Base-by-base conservation (phyloP, 2,113 vertebrate genomes). In the Abramis brama region DNA sequence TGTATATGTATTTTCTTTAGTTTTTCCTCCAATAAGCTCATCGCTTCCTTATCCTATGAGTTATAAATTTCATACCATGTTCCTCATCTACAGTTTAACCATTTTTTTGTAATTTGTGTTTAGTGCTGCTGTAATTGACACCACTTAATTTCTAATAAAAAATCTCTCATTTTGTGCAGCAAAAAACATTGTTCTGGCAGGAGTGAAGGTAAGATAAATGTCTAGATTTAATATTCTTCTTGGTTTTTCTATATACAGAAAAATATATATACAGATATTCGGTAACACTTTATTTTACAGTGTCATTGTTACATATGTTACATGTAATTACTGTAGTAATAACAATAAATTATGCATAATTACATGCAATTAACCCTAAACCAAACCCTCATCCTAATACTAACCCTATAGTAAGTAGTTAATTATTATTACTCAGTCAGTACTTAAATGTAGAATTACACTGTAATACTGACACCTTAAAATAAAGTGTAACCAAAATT, bases 121-220 rank as follows among this genome's bases (percentile, higher is more conserved):
- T 36, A 10, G 33, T 23, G 68, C 17, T 23, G 68, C 17, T 39
- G 33, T 70, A 2, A 39, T 71, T 71, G 19, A 4, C 19, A 23
- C 4, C 10, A 43, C 36, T 11, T 10, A n/a, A 73, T 2, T 73
- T 3, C 55, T 86, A 75, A 86, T 52, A 0, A 52, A 79, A 75
- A 21, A 45, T 25, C 12, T 75, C 6, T 50, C 6, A 89, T 86
- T 6, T 90, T 91, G 93, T 57, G 83, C 92, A 99, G 98, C 98
- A 84, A 99, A 99, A 94, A 99, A 99, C 89, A 97, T 99, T 86
- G 96, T 97, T 88, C 95, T 99, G 89, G 98, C 98, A 15, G 98
- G 98, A 62, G 95, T 99, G 82, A 99, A 99, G 96, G 97, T 99
- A 70, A 94, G 93, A 71, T 2, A 7, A 15, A 45, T 21, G 21